These are phyloP conservation scores for Salticus scenicus DNA, from an alignment of 2,888 invertebrate species.

Conservation along the genomic window DNA sequence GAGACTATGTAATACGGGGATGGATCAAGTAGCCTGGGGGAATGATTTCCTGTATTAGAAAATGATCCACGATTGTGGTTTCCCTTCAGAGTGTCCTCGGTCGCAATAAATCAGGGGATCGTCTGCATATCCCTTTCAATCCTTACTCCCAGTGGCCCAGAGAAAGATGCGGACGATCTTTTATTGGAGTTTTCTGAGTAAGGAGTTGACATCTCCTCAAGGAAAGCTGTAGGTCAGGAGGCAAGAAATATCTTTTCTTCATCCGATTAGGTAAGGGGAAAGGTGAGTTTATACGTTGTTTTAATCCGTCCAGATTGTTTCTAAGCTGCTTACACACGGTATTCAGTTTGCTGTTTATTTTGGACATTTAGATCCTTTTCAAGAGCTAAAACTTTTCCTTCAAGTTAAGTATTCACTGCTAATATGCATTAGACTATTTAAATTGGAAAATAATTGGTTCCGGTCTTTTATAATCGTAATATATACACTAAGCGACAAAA, in stretches of 20 bases:
- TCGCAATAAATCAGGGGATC: conserved; percentile 65
- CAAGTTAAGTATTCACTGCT: too few species aligned
- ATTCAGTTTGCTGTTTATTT: conserved; percentile 19
- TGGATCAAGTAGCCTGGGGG: conserved; percentile 55
- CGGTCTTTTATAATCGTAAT: too few species aligned
- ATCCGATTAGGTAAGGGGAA: conserved; percentile 55
- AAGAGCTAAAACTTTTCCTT: too few species aligned
- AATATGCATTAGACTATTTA: too few species aligned
- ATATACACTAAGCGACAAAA: too few species aligned
- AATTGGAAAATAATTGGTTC: too few species aligned
- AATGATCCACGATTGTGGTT: conserved; percentile 64
- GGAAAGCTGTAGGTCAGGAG: conserved; percentile 38
- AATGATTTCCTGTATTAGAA: conserved; percentile 56
- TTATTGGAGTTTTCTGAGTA: not conserved
- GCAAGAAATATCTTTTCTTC: conserved; percentile 30
- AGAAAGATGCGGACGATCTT: not conserved
- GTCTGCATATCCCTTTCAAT: conserved; percentile 52
- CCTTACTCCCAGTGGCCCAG: conserved; percentile 9
- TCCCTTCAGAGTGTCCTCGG: conserved; percentile 52
- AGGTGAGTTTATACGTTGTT: conserved; percentile 34
- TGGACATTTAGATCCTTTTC: too few species aligned
- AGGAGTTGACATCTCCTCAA: conserved; percentile 51
- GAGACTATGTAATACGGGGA: conserved; percentile 47
- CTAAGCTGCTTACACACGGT: conserved; percentile 44
- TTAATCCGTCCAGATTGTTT: conserved; percentile 53